Base-by-base conservation (phyloP, 35 echinoderm and acorn worm genomes). In the Anneissia japonica region DNA sequence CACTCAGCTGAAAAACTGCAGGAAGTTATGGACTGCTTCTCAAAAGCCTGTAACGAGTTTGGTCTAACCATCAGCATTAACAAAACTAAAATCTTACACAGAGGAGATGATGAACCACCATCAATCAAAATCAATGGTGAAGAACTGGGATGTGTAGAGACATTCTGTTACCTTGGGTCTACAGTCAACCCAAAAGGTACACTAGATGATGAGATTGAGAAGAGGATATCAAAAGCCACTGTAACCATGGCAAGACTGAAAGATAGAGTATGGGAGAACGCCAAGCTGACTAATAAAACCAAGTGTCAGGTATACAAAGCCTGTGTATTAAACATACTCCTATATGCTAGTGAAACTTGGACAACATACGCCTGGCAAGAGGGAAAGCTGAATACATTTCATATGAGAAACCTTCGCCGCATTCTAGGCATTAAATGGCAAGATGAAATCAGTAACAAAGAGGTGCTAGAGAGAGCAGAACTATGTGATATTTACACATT, bases 231-330 rank as follows among this genome's bases (percentile, higher is more conserved):
- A 1, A 83, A 72, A 79, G 74, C 46, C 32, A 21, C 77, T 36
- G 77, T 80, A 12, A 41, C 46, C 37, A 74, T 86, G 76, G 91
- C 85, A 33, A 32, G 77, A 75, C 87, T 92, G 28, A 82, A 19
- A 26, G 83, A 79, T 19, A 56, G 85, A 88, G 90, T 88, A 13
- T 92, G 90, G 90, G 29, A 26, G 4, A 88, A 89, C 76, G 31
- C 34, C 64, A 38, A 85, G 38, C 88, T 88, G 84, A 38, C 73
- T 4, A 19, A 13, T 23, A 5, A 56, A 17, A 78, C 84, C 84
- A 86, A 86, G 46, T 0, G 76, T 13, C 1, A 37, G 35, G 35
- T 78, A 4, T 38, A 86, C 74, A 1, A 78, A 30, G 74, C 33
- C 33, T 77, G 73, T 45, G 37, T 86, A 3, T 14, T 86, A 10